Conservation (phyloP, 2,888 invertebrate genomes). For the Tenthredo distinguenda region DNA sequence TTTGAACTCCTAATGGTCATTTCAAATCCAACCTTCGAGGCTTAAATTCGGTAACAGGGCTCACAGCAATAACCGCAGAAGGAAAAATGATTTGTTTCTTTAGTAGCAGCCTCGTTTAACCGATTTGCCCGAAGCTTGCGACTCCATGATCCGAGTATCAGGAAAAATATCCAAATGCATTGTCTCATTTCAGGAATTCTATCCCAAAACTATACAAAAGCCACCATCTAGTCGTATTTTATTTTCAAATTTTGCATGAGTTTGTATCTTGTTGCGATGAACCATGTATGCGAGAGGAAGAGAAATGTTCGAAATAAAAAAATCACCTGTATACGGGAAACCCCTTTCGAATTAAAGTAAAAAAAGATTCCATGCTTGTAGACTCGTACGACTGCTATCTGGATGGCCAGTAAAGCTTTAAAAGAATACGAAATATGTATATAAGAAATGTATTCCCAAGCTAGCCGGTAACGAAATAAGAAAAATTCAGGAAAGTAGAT, state of each 20-base stretch:
- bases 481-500: constrained; percentile 36
- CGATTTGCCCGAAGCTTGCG: neutral
- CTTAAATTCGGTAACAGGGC: neutral
- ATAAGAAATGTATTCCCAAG: constrained; percentile 1
- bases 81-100: neutral
- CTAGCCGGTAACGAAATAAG: neutral
- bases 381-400: neutral
- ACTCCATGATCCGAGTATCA: neutral
- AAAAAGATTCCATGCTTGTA: neutral
- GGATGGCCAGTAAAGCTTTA: neutral
- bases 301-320: neutral
- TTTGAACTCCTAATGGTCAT: neutral
- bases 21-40: neutral
- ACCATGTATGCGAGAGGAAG: neutral
- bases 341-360: neutral
- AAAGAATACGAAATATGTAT: constrained; percentile 23
- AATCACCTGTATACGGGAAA: neutral
- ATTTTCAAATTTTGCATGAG: neutral
- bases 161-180: neutral
- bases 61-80: neutral
- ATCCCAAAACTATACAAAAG: neutral
- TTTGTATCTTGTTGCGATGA: neutral
- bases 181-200: neutral
- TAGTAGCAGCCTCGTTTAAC: neutral
- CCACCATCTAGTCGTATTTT: neutral